Conservation (phyloP, 2,888 invertebrate genomes). For the Sepiola atlantica region DNA sequence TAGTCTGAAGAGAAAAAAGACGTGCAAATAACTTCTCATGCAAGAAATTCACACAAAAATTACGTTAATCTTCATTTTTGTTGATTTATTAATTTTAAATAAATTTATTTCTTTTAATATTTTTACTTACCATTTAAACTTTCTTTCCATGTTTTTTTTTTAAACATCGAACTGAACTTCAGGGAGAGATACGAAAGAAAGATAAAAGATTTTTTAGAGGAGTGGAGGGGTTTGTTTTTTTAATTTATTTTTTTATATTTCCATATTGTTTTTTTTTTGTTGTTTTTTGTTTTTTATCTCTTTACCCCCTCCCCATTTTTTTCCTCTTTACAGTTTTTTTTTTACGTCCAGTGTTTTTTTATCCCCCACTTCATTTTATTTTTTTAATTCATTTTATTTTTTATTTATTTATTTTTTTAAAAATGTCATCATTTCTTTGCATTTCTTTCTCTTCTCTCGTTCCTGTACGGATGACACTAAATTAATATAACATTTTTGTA, state of each 20-base stretch:
- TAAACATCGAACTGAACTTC: neutral
- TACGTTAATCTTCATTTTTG: neutral
- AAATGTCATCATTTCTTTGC: too few relatives aligned
- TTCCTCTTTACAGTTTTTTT: neutral
- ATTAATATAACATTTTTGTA: slow-evolving; percentile 22
- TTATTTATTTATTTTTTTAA: too few relatives aligned
- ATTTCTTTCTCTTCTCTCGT: neutral
- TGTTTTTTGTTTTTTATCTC: neutral
- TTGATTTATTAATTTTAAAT: too few relatives aligned
- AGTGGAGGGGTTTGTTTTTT: neutral
- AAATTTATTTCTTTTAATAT: neutral
- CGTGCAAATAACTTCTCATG: too few relatives aligned
- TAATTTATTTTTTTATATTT: neutral
- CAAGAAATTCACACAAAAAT: too few relatives aligned
- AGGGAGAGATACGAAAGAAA: neutral
- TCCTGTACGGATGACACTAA: neutral
- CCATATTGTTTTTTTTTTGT: neutral
- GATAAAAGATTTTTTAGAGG: neutral
- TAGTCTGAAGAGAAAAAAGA: too few relatives aligned
- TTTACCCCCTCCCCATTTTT: neutral
- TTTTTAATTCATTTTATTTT: too few relatives aligned
- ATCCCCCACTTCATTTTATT: too few relatives aligned
- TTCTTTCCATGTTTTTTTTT: neutral
- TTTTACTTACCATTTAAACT: neutral
- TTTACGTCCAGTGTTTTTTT: too few relatives aligned